Percentiles rank a stretch among this genome's conserved stretches.
Conservation (phyloP, 2,888 invertebrate species). For the Merodon equestris region DNA sequence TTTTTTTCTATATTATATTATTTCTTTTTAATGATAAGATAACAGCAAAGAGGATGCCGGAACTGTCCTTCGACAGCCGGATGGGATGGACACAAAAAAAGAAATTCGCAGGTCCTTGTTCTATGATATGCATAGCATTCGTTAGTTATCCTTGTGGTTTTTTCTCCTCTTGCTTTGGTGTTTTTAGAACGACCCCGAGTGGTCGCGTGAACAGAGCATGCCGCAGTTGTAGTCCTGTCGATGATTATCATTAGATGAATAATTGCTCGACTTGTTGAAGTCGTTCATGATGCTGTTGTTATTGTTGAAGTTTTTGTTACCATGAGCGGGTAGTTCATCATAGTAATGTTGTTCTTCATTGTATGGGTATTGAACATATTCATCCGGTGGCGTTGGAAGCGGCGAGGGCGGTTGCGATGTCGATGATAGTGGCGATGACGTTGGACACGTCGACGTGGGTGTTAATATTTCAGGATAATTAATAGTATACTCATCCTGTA, state of each 20-base stretch:
- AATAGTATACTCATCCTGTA: slow-evolving; percentile 76
- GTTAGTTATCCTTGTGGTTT: too few relatives aligned
- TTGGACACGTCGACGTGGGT: slow-evolving; percentile 54
- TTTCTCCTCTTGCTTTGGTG: background rate
- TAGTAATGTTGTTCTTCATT: slow-evolving; percentile 27
- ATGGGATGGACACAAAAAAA: too few relatives aligned
- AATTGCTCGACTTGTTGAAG: slow-evolving; percentile 66
- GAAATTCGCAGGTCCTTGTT: too few relatives aligned
- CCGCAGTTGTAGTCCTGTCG: slow-evolving; percentile 53
- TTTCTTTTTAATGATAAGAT: background rate
- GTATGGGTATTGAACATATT: slow-evolving; percentile 32
- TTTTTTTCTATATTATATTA: background rate
- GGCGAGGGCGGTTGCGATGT: slow-evolving; percentile 17
- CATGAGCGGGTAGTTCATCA: slow-evolving; percentile 33
- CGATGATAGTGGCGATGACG: slow-evolving; percentile 34
- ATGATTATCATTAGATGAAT: slow-evolving; percentile 54
- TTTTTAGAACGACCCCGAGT: slow-evolving; percentile 41
- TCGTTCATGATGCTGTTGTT: slow-evolving; percentile 26
- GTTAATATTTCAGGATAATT: slow-evolving; percentile 70
- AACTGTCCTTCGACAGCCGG: background rate
- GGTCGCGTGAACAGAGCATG: slow-evolving; percentile 17
- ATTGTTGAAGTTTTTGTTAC: slow-evolving; percentile 34
- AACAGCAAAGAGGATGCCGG: background rate
- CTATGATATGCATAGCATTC: too few relatives aligned
- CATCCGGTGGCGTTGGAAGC: slow-evolving; percentile 37